Percentiles rank a stretch among this genome's conserved stretches.
Evolutionary conservation across 53 echinoderm and acorn worm species (phyloP).

Genomic region (Hippasteria phrygiana): DNA sequence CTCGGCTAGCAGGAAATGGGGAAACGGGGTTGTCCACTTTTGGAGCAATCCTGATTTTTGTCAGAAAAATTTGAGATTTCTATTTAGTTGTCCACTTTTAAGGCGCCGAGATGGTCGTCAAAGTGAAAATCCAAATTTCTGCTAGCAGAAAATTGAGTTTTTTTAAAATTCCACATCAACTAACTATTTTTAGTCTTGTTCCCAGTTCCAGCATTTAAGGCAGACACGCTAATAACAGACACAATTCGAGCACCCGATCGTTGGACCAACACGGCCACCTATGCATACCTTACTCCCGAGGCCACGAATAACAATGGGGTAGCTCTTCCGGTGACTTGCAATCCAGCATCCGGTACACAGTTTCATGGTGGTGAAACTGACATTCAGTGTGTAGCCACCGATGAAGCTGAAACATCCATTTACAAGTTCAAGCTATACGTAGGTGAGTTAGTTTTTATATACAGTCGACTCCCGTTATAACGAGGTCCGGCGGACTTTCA

Average conservation of each 20-base stretch:
- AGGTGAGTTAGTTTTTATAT: no score
- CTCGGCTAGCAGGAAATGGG: no score
- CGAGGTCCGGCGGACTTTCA: no score
- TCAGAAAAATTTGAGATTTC: no score
- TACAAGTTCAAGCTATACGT: background rate
- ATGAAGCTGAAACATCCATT: background rate
- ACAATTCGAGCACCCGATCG: background rate
- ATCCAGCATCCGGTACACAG: background rate
- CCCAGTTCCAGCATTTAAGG: slow-evolving; percentile 20
- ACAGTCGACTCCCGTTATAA: no score
- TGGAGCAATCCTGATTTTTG: no score
- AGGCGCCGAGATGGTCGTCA: no score
- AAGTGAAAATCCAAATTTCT: no score
- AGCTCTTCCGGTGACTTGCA: background rate
- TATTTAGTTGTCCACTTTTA: no score
- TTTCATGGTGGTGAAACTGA: background rate
- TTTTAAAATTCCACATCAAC: background rate
- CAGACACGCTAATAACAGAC: background rate
- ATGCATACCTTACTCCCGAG: background rate
- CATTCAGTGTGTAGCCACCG: slow-evolving; percentile 3
- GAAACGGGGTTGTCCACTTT: no score
- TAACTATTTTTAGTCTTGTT: background rate
- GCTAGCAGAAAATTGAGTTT: no score
- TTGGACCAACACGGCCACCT: background rate
- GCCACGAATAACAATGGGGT: background rate